phyloP scores from a whole-genome alignment of 2,888 invertebrate genomes.

The Carcina quercana region DNA sequence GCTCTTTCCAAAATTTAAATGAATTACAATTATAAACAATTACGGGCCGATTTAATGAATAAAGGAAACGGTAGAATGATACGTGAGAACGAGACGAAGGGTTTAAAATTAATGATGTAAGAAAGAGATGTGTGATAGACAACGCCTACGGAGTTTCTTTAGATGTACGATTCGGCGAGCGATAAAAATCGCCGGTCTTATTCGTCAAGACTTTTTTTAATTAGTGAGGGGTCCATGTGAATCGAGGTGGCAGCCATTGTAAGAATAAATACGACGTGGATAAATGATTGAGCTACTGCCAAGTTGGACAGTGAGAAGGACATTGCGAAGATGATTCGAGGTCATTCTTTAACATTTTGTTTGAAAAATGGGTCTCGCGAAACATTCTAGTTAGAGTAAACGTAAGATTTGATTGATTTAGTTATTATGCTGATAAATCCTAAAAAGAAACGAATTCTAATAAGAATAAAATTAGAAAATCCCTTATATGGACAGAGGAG shows the following conservation, averaged over 20 bases:
- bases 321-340: conserved; percentile 18
- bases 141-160: conserved; percentile 65
- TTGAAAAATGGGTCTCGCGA: too few relatives aligned
- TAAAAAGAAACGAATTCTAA: too few relatives aligned
- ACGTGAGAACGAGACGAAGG: conserved; percentile 37
- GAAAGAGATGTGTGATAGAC: conserved; percentile 47
- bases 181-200: conserved; percentile 73
- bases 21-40: conserved; percentile 71
- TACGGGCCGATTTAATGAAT: conserved; percentile 61
- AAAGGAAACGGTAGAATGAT: conserved; percentile 40
- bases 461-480: too few relatives aligned
- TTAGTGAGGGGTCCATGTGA: conserved; percentile 70
- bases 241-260: conserved; percentile 61
- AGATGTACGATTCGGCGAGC: conserved; percentile 64
- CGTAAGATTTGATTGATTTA: too few relatives aligned
- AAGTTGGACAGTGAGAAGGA: conserved; percentile 49
- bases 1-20: conserved; percentile 52
- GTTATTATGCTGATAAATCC: too few relatives aligned
- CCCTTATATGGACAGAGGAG: too few relatives aligned
- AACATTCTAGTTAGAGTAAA: too few relatives aligned
- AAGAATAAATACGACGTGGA: conserved; percentile 58
- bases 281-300: conserved; percentile 47
- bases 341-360: too few relatives aligned
- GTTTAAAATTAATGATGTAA: conserved; percentile 26
- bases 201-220: conserved; percentile 72